Evolutionary conservation across 2,888 invertebrate genomes (phyloP), one percentile per base, ranked within the genome.

Genomic region (Adineta ricciae): DNA sequence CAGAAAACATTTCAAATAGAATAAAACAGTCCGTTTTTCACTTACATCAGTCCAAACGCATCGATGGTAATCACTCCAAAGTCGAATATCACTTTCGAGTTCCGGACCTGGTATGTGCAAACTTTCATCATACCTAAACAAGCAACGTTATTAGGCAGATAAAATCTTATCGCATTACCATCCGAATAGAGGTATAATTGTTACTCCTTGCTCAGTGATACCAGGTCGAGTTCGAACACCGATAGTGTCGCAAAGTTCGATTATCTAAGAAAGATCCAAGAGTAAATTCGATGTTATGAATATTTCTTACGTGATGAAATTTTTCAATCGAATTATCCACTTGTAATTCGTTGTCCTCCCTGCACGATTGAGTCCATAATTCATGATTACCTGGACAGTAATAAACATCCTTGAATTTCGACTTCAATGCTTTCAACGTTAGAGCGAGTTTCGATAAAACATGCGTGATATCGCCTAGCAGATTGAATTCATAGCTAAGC

Each of bases 301-400:
- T 3, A n/a, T 19, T 41, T n/a, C 19, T 24, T 41, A 78, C 78
- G n/a, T 78, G 19, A 19, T 41, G 41, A 24, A 78, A 78, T 78
- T 78, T 78, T 41, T 41, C 41, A n/a, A 78, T 41, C 1, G 78
- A 78, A 41, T 78, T 41, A n/a, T 38, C n/a, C 24, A 78, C 32
- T 11, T 41, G 41, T 14, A 78, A 78, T n/a, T 38, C 78, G n/a
- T 38, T n/a, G 41, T 78, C 78, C 19, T 64, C 64, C 16, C 3
- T 32, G 2, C 7, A 1, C 14, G 78, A 78, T 38, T 2, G 8
- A 3, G 41, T 78, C 78, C 78, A 78, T 78, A 78, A 41, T 41
- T 78, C 78, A 41, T 78, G 78, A 78, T 78, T 78, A 9, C 78
- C 78, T 8, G 78, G 78, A 78, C 78, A 78, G n/a, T n/a, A 78